Evolutionary conservation across 2,888 invertebrate species (phyloP).

Genomic region (Tetramorium bicarinatum): DNA sequence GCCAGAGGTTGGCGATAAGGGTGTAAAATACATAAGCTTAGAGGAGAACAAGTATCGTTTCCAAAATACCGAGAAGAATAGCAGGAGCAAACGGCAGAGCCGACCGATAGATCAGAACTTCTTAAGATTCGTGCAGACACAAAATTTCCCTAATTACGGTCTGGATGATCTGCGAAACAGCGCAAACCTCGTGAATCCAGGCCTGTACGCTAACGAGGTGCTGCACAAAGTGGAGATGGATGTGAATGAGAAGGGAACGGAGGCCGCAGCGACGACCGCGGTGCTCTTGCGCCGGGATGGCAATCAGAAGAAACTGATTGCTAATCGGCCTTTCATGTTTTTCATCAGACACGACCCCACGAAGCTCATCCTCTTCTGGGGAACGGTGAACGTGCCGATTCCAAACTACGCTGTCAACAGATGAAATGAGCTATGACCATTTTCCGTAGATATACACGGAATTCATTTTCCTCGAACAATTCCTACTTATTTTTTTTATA

Average conservation of each 20-base stretch:
- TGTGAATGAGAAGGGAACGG: conserved; percentile 91
- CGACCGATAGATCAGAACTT: conserved; percentile 79
- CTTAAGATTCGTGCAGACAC: conserved; percentile 68
- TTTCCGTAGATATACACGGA: neutral
- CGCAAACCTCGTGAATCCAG: conserved; percentile 87
- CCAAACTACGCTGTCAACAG: conserved; percentile 75
- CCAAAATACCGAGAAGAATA: neutral
- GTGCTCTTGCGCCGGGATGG: conserved; percentile 88
- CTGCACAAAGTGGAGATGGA: conserved; percentile 90
- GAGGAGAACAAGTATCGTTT: conserved; percentile 69
- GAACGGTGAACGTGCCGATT: conserved; percentile 89
- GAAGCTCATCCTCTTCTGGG: conserved; percentile 91
- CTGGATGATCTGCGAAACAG: conserved; percentile 82
- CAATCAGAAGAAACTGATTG: conserved; percentile 86
- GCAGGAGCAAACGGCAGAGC: conserved; percentile 72
- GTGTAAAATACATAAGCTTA: conserved; percentile 57
- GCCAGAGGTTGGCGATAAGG: neutral
- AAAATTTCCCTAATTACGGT: conserved; percentile 77
- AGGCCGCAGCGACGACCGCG: conserved; percentile 90
- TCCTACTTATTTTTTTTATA: conserved; percentile 20
- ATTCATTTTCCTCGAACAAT: conserved; percentile 8
- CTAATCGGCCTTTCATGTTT: conserved; percentile 91
- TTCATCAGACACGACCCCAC: conserved; percentile 91
- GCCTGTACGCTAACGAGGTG: conserved; percentile 89
- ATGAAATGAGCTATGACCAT: conserved; percentile 14